Conservation (phyloP, 2,888 invertebrate genomes). For the Synergus laeviventris region DNA sequence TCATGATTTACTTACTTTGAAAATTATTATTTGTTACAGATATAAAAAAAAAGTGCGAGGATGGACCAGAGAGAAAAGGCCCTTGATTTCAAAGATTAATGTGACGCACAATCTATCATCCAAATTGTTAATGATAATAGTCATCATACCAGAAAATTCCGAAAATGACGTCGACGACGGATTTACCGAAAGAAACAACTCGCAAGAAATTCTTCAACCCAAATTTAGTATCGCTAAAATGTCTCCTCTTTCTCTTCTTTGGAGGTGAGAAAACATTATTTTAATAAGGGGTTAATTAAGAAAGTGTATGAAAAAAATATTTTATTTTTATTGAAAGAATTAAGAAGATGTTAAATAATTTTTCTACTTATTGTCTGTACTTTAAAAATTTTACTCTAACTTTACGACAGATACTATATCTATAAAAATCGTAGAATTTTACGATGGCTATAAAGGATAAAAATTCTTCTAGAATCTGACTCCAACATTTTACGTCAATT, state of each 20-base stretch:
- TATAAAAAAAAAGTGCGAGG: neutral
- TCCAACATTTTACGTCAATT: no score
- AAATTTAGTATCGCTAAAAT: conserved; percentile 87
- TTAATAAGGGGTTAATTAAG: no score
- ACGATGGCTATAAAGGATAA: no score
- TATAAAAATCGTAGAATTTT: no score
- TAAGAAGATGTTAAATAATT: no score
- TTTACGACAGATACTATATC: no score
- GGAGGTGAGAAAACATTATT: conserved; percentile 79
- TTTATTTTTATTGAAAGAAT: no score
- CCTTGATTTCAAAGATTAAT: conserved; percentile 10
- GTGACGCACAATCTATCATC: neutral
- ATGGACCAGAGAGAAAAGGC: conserved; percentile 11
- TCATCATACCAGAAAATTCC: neutral
- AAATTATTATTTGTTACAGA: conserved; percentile 13
- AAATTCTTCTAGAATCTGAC: no score
- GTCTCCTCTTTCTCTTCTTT: conserved; percentile 88
- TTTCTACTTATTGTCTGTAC: no score
- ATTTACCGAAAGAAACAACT: conserved; percentile 58
- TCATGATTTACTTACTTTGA: neutral
- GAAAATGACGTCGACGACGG: conserved; percentile 46
- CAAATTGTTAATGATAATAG: neutral
- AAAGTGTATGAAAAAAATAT: no score
- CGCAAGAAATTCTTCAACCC: conserved; percentile 79
- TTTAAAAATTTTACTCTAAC: no score